Conservation (phyloP, 2,797 vertebrate genomes). For the Yasuhikotakia modesta region DNA sequence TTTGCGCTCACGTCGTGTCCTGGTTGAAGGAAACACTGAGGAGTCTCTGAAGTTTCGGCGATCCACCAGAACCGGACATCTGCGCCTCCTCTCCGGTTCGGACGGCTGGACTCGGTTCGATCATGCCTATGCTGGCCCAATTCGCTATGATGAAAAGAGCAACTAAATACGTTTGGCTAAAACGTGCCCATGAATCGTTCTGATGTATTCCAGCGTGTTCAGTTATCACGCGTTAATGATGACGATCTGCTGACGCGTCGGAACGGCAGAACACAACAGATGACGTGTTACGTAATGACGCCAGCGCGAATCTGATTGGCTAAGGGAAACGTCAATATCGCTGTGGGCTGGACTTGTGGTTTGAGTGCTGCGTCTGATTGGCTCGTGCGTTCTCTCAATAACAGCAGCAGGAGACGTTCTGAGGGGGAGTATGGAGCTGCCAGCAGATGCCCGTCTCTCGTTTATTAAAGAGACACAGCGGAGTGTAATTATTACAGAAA, state of each 20-base stretch:
- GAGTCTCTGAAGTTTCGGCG: neutral
- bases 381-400: conserved; percentile 8
- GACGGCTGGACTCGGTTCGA: conserved; percentile 7
- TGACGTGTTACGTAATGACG: neutral
- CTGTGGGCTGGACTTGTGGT: neutral
- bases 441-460: no score
- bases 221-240: neutral
- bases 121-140: neutral
- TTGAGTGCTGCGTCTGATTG: neutral
- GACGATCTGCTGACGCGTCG: neutral
- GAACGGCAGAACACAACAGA: conserved; percentile 7
- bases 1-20: conserved; percentile 19
- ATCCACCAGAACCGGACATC: conserved; percentile 4
- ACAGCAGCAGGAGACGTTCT: conserved; percentile 30
- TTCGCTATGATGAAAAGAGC: neutral
- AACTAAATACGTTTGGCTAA: neutral
- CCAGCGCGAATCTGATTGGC: neutral
- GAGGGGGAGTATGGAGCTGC: no score
- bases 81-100: neutral
- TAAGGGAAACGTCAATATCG: neutral
- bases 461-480: neutral
- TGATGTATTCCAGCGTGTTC: neutral
- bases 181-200: neutral
- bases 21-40: conserved; percentile 28
- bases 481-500: no score